Conservation (phyloP, 2,113 vertebrate species). For the Numenius arquata region DNA sequence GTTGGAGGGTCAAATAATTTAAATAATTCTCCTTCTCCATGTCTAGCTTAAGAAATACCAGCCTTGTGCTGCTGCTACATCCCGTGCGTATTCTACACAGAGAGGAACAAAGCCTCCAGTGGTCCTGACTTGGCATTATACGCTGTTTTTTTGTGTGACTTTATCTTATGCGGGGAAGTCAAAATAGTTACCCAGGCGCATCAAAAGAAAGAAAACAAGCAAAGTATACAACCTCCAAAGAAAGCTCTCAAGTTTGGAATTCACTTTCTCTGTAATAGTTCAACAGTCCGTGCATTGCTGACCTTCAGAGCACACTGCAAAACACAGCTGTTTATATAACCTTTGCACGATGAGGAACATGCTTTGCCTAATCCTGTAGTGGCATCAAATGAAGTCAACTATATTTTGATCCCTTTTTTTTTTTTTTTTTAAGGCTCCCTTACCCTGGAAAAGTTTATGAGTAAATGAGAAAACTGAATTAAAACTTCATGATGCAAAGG, state of each 20-base stretch:
- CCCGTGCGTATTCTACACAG: not conserved
- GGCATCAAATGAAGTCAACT: not conserved
- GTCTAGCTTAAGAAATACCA: not conserved
- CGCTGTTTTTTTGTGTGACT: not conserved
- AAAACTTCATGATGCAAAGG: not conserved
- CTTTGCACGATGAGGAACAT: not conserved
- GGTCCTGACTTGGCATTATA: not conserved
- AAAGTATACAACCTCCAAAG: not conserved
- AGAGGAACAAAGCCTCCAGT: not conserved
- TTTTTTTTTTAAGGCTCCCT: not conserved
- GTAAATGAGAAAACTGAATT: not conserved
- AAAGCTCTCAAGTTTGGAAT: not conserved
- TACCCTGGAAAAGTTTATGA: not conserved
- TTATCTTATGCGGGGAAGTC: not conserved
- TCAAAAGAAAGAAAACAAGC: conserved; percentile 10
- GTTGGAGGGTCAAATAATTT: not conserved
- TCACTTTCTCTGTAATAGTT: not conserved
- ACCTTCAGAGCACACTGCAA: not conserved
- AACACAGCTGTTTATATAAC: not conserved
- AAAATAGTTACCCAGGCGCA: not conserved
- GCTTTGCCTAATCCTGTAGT: not conserved
- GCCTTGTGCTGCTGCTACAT: not conserved
- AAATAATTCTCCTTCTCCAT: not conserved
- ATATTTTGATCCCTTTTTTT: not conserved
- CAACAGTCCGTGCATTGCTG: not conserved